Evolutionary conservation across 2,113 vertebrate species (phyloP).

Genomic region (Myrmophylax atrothorax): DNA sequence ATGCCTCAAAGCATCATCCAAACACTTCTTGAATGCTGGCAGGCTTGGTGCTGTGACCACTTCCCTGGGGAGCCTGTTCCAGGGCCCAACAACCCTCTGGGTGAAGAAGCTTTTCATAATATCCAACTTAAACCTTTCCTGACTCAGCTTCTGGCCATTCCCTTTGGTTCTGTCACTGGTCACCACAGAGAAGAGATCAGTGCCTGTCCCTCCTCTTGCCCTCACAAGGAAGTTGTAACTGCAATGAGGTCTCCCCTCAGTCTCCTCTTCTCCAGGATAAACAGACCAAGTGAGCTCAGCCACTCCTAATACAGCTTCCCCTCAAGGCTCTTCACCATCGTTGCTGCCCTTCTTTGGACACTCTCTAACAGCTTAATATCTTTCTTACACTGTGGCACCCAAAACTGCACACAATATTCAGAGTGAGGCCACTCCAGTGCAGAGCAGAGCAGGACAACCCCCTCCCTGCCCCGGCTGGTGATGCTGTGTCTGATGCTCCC

Average conservation of each 20-base stretch:
- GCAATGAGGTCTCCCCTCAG: neutral
- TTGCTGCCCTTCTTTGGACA: neutral
- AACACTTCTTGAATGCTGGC: neutral
- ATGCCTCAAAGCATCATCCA: neutral
- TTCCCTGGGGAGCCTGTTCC: neutral
- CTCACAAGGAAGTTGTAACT: neutral
- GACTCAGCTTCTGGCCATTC: neutral
- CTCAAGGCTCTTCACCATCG: neutral
- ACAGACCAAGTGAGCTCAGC: neutral
- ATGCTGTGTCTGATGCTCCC: neutral
- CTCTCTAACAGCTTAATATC: neutral
- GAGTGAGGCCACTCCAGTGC: neutral
- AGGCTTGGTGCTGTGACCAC: neutral
- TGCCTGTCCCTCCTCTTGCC: neutral
- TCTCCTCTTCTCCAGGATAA: neutral
- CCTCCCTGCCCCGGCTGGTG: neutral
- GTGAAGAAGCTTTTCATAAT: neutral
- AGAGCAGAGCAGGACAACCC: neutral
- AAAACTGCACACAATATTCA: neutral
- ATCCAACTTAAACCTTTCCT: neutral
- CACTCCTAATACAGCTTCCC: neutral
- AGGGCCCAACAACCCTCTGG: neutral
- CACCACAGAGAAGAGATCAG: neutral
- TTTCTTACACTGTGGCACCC: neutral
- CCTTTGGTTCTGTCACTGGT: neutral